Evolutionary conservation across 1,140 invertebrate species (phyloP).

Genomic region (Euglossa dilemma): DNA sequence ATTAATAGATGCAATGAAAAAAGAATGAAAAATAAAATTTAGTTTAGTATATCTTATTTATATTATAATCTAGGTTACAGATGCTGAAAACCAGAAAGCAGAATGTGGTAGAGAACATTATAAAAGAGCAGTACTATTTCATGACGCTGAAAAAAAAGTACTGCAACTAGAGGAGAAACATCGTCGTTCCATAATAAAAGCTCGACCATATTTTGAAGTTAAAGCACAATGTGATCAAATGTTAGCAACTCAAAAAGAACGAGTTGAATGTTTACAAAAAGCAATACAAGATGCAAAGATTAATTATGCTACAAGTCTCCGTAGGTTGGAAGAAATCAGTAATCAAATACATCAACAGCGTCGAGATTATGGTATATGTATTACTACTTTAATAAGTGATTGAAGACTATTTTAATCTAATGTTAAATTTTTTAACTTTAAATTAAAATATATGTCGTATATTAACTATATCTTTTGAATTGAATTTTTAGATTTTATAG

Average conservation of each 20-base stretch:
- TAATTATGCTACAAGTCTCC: conserved; percentile 92
- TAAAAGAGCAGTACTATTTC: conserved; percentile 88
- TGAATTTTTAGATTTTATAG: conserved; percentile 74
- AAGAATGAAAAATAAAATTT: not conserved
- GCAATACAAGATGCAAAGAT: conserved; percentile 90
- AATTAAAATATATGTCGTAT: not conserved
- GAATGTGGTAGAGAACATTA: conserved; percentile 94
- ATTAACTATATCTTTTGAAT: not conserved
- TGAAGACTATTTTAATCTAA: not conserved
- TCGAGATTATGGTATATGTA: conserved; percentile 82
- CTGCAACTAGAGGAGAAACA: conserved; percentile 90
- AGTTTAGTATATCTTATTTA: conserved; percentile 1
- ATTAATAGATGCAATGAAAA: not conserved
- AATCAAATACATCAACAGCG: conserved; percentile 93
- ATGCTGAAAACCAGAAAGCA: conserved; percentile 94
- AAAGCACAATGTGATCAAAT: conserved; percentile 94
- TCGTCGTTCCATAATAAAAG: conserved; percentile 90
- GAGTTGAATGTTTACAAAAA: conserved; percentile 90
- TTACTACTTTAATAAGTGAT: not conserved
- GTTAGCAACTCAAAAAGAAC: conserved; percentile 92
- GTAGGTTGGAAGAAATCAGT: conserved; percentile 94
- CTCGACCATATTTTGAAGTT: conserved; percentile 95
- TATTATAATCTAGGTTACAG: conserved; percentile 89
- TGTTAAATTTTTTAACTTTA: not conserved
- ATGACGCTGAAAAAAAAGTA: conserved; percentile 89